These are phyloP conservation scores for Philopotamus ludificatus DNA, from an alignment of 1,140 invertebrate genomes.

Conservation along the genomic window DNA sequence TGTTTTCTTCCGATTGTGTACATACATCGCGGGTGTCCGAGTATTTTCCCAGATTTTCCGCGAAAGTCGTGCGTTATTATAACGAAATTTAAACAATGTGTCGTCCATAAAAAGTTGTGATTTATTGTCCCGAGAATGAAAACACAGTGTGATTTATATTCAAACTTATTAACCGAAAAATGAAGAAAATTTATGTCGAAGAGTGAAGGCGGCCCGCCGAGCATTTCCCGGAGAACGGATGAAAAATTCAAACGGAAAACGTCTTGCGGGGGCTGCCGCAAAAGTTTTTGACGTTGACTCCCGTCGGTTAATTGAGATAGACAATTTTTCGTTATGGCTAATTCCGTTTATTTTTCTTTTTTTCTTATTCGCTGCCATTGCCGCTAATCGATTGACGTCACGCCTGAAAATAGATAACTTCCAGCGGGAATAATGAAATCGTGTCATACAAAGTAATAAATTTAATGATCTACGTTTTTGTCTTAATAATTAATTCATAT, in stretches of 20 bases:
- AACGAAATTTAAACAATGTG: background rate
- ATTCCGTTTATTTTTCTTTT: background rate
- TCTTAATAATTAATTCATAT: no score
- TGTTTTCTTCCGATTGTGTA: no score
- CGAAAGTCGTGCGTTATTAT: no score
- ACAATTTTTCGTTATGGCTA: conserved; percentile 20
- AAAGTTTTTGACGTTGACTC: conserved; percentile 13
- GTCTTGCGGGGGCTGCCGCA: background rate
- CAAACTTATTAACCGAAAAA: conserved; percentile 5
- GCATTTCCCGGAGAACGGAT: background rate
- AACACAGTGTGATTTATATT: conserved; percentile 11
- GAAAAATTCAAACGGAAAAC: conserved; percentile 28
- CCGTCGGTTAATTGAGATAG: conserved; percentile 25
- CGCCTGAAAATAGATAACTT: no score
- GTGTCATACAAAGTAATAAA: no score
- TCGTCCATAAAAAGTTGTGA: background rate
- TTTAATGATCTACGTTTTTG: no score
- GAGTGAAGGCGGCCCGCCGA: conserved; percentile 8
- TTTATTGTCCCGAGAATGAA: background rate
- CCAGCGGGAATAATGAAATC: no score
- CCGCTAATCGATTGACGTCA: no score
- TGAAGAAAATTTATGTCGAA: conserved; percentile 8
- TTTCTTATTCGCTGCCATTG: background rate
- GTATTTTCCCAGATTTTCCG: no score
- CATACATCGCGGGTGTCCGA: no score